Base-by-base conservation (phyloP, 2,797 vertebrate genomes). In the Oryzias dopingdopingensis region DNA sequence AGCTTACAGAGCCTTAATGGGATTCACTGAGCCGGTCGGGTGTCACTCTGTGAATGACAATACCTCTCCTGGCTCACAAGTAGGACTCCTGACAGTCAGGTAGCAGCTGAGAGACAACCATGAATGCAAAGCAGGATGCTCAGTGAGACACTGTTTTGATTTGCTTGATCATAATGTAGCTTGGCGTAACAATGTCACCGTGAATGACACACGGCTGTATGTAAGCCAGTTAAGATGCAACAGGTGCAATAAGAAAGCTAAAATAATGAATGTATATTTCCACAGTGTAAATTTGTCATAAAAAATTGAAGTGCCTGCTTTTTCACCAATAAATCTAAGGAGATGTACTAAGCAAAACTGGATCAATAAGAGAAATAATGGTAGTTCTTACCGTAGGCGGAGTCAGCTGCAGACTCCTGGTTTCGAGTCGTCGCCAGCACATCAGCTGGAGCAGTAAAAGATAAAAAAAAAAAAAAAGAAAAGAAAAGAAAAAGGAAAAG, bases 311-410 rank as follows among this genome's bases (percentile, higher is more conserved):
- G 26, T 26, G 26, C 8, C 29, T 32, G 10, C 10, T 32, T 32
- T 37, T 37, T 17, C 1, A 29, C 40, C 37, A 18, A 18, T 10
- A 15, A 42, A 15, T 42, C 14, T 16, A 10, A 3, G 8, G 8
- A 32, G 2, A 32, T 10, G 8, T 32, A 32, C 29, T 8, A 37
- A 2, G 10, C 10, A 37, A 12, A 20, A 12, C 32, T 0, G 6
- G 29, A 15, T 40, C 40, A 6, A 18, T 48, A 23, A 0, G 32
- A 17, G 17, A 5, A 10, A 41, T 0, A 13, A 22, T 5, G 42
- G 16, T 15, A 42, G 41, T 37, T 85, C 90, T 90, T 80, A 95
- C 94, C 93, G 7, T 93, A 93, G 14, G 92, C 84, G 0, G 92
- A 90, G 79, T 93, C 89, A 1, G 88, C 91, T 1, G 83, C 76